Evolutionary conservation across 1,140 invertebrate species (phyloP).

Genomic region (Bombus cullumanus): DNA sequence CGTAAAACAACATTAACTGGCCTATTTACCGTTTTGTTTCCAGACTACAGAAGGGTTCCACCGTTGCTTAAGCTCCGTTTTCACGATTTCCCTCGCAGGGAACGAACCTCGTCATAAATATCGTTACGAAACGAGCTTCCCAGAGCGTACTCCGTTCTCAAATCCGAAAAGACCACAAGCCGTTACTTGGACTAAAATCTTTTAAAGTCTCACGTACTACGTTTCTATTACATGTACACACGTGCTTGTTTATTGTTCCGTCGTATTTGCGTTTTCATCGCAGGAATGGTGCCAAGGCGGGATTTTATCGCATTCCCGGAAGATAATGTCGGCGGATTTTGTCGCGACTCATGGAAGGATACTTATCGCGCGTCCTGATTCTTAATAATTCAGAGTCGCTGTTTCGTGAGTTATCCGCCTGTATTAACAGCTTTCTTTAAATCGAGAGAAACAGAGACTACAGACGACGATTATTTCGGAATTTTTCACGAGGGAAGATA

Average conservation of each 20-base stretch:
- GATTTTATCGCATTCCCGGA: neutral
- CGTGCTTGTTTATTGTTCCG: neutral
- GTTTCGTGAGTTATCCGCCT: no score
- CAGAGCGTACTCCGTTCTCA: neutral
- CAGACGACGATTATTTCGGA: no score
- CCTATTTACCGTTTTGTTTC: conserved; percentile 28
- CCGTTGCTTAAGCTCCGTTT: neutral
- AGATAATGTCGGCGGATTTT: conserved; percentile 8
- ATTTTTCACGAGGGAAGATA: no score
- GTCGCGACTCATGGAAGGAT: neutral
- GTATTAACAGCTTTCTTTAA: no score
- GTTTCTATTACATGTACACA: neutral
- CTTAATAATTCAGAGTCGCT: neutral
- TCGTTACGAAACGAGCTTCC: conserved; percentile 43
- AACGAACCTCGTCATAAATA: conserved; percentile 49
- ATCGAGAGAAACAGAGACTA: no score
- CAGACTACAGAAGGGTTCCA: neutral
- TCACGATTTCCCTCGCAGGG: neutral
- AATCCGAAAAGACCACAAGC: conserved; percentile 37
- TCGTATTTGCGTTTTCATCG: conserved; percentile 9
- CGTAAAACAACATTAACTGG: conserved; percentile 18
- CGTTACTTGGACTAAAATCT: conserved; percentile 56
- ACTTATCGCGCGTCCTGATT: conserved; percentile 4
- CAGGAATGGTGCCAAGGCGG: neutral
- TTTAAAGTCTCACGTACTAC: neutral